These are phyloP conservation scores for Parazoanthus swiftii DNA, from an alignment of 92 coral and sea anemone species.

Conservation along the genomic window DNA sequence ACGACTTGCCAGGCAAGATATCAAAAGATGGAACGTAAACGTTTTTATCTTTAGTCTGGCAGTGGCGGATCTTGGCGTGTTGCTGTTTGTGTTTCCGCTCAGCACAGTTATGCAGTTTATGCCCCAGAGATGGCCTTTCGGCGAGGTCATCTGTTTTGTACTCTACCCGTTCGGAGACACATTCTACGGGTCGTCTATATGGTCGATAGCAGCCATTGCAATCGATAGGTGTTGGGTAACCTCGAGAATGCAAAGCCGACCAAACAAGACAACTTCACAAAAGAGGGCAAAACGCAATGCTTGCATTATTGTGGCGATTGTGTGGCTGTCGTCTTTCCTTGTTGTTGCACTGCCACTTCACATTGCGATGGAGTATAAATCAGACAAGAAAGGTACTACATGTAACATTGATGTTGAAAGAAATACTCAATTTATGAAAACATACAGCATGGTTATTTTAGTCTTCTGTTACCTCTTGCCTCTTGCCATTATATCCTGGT, in stretches of 20 bases:
- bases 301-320: not conserved
- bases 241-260: not conserved
- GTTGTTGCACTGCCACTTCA: slow-evolving; percentile 16
- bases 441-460: not conserved
- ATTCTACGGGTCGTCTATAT: slow-evolving; percentile 55
- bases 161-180: slow-evolving; percentile 51
- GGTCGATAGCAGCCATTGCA: slow-evolving; percentile 55
- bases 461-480: slow-evolving; percentile 25
- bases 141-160: slow-evolving; percentile 37
- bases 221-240: slow-evolving; percentile 36
- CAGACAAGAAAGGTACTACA: not conserved
- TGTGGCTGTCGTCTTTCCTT: slow-evolving; percentile 24
- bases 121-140: slow-evolving; percentile 51
- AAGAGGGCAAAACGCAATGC: slow-evolving; percentile 12
- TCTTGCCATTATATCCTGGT: slow-evolving; percentile 26
- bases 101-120: slow-evolving; percentile 23
- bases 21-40: not conserved
- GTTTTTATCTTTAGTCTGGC: slow-evolving; percentile 42
- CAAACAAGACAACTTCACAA: not conserved
- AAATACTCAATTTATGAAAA: not conserved
- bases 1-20: not conserved
- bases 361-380: slow-evolving; percentile 1
- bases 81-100: slow-evolving; percentile 19
- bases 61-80: slow-evolving; percentile 55
- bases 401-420: not conserved